Percentiles rank a stretch among this genome's conserved stretches.
These are phyloP conservation scores for Cantharis nigra DNA, from an alignment of 2,888 invertebrate species.

Conservation along the genomic window DNA sequence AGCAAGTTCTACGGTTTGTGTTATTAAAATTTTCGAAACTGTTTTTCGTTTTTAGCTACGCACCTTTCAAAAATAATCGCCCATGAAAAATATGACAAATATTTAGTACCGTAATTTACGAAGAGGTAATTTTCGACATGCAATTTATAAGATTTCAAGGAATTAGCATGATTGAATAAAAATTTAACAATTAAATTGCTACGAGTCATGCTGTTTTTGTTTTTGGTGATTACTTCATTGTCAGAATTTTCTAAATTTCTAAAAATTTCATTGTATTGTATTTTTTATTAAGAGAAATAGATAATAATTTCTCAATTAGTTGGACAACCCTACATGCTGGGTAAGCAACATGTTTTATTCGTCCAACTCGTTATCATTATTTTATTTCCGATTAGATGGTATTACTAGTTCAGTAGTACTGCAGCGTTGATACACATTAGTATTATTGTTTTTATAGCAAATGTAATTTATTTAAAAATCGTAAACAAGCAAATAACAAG, in stretches of 20 bases:
- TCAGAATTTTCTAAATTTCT: no score
- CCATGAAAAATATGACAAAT: neutral
- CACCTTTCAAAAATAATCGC: neutral
- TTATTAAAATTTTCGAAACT: neutral
- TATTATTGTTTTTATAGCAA: neutral
- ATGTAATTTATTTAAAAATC: neutral
- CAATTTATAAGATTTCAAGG: neutral
- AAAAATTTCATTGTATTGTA: neutral
- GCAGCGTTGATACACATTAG: no score
- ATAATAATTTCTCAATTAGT: neutral
- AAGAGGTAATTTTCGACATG: neutral
- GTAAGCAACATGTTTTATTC: neutral
- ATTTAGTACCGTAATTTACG: neutral
- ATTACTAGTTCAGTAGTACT: neutral
- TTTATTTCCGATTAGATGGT: neutral
- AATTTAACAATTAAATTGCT: neutral
- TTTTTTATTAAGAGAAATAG: neutral
- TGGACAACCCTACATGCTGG: neutral
- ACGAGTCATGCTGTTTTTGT: neutral
- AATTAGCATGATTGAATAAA: neutral
- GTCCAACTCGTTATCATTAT: neutral
- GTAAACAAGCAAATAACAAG: neutral
- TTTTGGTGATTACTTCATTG: neutral
- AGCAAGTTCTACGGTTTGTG: neutral
- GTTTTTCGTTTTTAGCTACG: neutral